phyloP scores from a whole-genome alignment of 2,797 vertebrate species.

The Rhynchonycteris naso region DNA sequence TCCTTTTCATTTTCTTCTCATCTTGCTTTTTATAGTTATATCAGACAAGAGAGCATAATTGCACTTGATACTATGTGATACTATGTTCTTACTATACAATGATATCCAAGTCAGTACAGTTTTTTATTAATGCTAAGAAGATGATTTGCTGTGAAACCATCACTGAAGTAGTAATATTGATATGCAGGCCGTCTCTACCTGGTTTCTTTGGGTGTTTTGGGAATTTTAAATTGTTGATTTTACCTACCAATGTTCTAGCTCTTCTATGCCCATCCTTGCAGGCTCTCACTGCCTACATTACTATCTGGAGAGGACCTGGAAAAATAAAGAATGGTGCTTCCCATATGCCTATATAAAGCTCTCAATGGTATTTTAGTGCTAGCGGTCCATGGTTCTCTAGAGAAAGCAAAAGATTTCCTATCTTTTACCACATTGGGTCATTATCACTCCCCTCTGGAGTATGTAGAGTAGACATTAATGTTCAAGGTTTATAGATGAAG shows the following conservation, averaged over 20 bases:
- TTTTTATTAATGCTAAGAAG: constrained; percentile 27
- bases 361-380: background rate
- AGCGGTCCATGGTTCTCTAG: background rate
- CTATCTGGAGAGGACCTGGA: background rate
- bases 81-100: background rate
- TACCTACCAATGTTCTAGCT: background rate
- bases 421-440: background rate
- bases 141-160: background rate
- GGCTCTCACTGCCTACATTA: background rate
- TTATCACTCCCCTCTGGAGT: background rate
- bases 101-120: background rate
- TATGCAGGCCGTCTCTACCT: background rate
- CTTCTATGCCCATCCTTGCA: background rate
- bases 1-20: background rate
- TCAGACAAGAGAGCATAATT: background rate
- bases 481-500: background rate
- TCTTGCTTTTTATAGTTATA: constrained; percentile 17
- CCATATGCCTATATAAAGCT: background rate
- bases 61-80: background rate
- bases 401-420: background rate
- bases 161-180: background rate
- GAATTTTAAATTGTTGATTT: background rate
- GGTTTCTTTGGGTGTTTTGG: background rate
- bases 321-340: background rate
- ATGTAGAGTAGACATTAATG: background rate